Conservation (phyloP, 2,797 vertebrate species). For the Chelon auratus region DNA sequence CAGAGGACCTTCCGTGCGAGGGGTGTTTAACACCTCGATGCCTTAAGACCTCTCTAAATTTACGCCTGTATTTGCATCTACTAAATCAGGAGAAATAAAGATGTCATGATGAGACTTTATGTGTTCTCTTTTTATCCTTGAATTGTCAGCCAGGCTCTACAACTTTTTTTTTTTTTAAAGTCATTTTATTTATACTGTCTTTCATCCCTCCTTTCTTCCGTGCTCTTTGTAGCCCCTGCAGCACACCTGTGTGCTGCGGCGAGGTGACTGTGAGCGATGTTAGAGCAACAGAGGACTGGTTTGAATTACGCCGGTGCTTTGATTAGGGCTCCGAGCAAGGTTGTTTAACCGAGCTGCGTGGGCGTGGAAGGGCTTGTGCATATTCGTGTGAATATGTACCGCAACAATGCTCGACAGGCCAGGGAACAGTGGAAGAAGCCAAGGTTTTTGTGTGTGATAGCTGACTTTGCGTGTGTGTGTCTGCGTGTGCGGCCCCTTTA, state of each 20-base stretch:
- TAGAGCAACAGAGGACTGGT: conserved; percentile 54
- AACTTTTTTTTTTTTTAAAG: conserved; percentile 8
- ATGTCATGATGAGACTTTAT: background rate
- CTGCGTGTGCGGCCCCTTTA: conserved; percentile 58
- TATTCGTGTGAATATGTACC: conserved; percentile 49
- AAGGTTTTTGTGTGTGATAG: conserved; percentile 62
- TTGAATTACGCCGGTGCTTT: conserved; percentile 69
- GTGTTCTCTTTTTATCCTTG: conserved; percentile 11
- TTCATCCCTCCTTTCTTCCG: conserved; percentile 21
- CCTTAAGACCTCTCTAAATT: conserved; percentile 44
- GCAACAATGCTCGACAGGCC: conserved; percentile 47
- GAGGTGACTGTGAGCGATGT: conserved; percentile 52
- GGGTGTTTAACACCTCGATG: conserved; percentile 46
- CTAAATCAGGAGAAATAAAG: conserved; percentile 20
- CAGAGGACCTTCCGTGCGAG: conserved; percentile 31
- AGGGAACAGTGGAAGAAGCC: conserved; percentile 55
- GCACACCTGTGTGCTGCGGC: conserved; percentile 4
- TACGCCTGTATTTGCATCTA: conserved; percentile 43
- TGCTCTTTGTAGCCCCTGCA: conserved; percentile 32
- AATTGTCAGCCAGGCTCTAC: conserved; percentile 13
- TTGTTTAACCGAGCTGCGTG: conserved; percentile 51
- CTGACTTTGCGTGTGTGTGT: conserved; percentile 40
- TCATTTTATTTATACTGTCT: conserved; percentile 20
- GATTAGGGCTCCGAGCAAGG: conserved; percentile 68
- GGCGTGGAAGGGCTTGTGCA: conserved; percentile 46